These are phyloP conservation scores for Trilocha varians DNA, from an alignment of 2,888 invertebrate species.

Conservation along the genomic window DNA sequence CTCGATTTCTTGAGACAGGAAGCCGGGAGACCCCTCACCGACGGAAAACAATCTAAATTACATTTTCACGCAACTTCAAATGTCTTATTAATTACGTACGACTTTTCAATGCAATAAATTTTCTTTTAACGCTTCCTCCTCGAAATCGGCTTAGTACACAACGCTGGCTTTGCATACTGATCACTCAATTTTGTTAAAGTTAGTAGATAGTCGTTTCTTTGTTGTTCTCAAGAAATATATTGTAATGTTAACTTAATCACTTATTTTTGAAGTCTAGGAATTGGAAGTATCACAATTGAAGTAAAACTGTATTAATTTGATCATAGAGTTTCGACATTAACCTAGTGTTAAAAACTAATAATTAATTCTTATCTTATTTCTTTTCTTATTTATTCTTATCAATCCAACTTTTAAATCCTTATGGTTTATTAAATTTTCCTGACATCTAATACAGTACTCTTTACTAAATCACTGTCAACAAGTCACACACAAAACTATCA, in stretches of 20 bases:
- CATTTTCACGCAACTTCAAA: slow-evolving; percentile 74
- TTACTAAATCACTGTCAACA: neutral
- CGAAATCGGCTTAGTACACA: slow-evolving; percentile 65
- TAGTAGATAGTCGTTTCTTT: neutral
- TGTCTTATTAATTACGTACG: slow-evolving; percentile 72
- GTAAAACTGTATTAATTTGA: too few species aligned
- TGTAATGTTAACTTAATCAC: too few species aligned
- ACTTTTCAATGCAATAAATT: slow-evolving; percentile 73
- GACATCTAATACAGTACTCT: neutral
- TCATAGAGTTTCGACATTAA: too few species aligned
- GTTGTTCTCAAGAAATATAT: too few species aligned
- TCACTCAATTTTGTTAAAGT: slow-evolving; percentile 45
- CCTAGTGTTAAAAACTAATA: too few species aligned
- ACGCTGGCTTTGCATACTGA: slow-evolving; percentile 57
- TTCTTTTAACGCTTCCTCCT: slow-evolving; percentile 64
- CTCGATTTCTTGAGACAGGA: slow-evolving; percentile 49
- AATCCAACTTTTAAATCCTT: too few species aligned
- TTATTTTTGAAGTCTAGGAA: too few species aligned
- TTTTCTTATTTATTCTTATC: too few species aligned
- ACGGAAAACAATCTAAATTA: slow-evolving; percentile 72
- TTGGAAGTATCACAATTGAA: too few species aligned
- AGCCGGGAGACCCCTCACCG: slow-evolving; percentile 49
- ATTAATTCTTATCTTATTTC: too few species aligned
- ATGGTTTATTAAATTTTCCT: neutral
- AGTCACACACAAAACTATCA: neutral